phyloP scores from a whole-genome alignment of 2,113 vertebrate genomes.

The Leucopsar rothschildi region DNA sequence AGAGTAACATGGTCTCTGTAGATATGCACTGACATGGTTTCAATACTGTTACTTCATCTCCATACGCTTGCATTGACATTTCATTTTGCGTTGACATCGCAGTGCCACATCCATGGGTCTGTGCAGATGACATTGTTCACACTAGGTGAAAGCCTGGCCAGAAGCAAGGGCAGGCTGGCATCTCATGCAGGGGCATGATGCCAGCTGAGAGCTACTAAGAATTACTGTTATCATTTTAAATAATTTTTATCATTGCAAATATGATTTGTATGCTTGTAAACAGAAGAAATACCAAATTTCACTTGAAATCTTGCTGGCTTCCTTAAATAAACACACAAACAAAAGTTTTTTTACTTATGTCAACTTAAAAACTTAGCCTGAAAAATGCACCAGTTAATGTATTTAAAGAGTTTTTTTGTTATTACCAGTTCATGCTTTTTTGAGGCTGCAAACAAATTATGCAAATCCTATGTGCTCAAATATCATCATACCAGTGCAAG shows the following conservation, averaged over 20 bases:
- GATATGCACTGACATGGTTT: constrained; percentile 27
- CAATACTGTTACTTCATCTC: background rate
- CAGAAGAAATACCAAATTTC: background rate
- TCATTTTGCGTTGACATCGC: background rate
- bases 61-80: background rate
- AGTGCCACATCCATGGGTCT: background rate
- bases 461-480: background rate
- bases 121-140: background rate
- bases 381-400: background rate
- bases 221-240: background rate
- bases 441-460: background rate
- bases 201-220: background rate
- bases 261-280: background rate
- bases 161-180: background rate
- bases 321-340: background rate
- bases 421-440: background rate
- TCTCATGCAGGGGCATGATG: background rate
- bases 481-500: background rate
- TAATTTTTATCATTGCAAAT: background rate
- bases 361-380: background rate
- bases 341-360: background rate
- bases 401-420: background rate
- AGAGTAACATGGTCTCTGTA: background rate
- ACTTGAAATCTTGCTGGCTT: background rate
- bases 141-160: background rate